Conservation (phyloP, 2,888 invertebrate species). For the Drosophila merina region DNA sequence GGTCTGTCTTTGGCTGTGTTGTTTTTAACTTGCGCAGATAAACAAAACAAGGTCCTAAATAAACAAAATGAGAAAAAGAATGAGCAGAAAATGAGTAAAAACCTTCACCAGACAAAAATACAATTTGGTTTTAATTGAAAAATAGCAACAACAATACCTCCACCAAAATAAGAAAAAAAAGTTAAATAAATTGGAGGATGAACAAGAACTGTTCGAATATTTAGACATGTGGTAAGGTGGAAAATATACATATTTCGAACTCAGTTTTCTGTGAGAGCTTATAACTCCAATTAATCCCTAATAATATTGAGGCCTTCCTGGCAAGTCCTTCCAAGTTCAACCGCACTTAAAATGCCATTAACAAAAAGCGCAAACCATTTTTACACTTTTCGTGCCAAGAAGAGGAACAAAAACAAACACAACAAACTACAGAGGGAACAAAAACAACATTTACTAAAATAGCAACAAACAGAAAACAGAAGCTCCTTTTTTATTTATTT, state of each 20-base stretch:
- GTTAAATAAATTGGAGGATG: slow-evolving; percentile 4
- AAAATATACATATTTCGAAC: background rate
- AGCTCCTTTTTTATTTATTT: slow-evolving; percentile 72
- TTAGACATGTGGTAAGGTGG: background rate
- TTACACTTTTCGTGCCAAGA: slow-evolving; percentile 61
- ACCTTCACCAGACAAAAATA: slow-evolving; percentile 65
- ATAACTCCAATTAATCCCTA: slow-evolving; percentile 75
- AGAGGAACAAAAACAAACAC: slow-evolving; percentile 51
- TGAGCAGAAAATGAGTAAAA: slow-evolving; percentile 47
- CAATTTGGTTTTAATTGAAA: slow-evolving; percentile 81
- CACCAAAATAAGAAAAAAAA: background rate
- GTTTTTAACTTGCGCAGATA: slow-evolving; percentile 60
- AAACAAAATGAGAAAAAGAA: slow-evolving; percentile 67
- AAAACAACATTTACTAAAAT: slow-evolving; percentile 51
- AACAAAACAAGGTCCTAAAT: slow-evolving; percentile 77
- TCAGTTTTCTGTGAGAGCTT: slow-evolving; percentile 43
- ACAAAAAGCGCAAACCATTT: slow-evolving; percentile 69
- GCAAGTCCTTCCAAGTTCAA: background rate
- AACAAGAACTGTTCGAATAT: slow-evolving; percentile 7
- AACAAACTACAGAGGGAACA: slow-evolving; percentile 28
- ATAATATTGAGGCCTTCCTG: slow-evolving; percentile 22
- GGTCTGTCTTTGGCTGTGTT: slow-evolving; percentile 42
- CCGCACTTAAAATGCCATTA: slow-evolving; percentile 77
- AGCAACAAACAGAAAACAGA: slow-evolving; percentile 54
- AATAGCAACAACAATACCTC: slow-evolving; percentile 46